These are phyloP conservation scores for Hypercompe scribonia DNA, from an alignment of 2,888 invertebrate species.

Conservation along the genomic window DNA sequence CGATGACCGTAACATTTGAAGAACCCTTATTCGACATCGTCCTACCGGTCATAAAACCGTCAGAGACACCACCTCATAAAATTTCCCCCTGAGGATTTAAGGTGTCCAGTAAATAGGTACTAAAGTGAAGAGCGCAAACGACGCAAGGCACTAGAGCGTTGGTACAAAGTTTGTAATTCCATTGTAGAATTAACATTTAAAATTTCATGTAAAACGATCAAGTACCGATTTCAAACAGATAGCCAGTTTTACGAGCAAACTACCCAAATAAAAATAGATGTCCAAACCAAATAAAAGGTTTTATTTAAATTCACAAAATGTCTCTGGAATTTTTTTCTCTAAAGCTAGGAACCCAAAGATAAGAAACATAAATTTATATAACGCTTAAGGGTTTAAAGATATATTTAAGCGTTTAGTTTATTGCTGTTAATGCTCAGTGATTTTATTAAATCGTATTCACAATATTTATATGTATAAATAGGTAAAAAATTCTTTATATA, in stretches of 20 bases:
- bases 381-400: background rate
- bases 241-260: slow-evolving; percentile 51
- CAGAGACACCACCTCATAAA: slow-evolving; percentile 75
- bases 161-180: slow-evolving; percentile 43
- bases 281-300: slow-evolving; percentile 42
- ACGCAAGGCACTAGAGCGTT: slow-evolving; percentile 27
- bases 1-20: slow-evolving; percentile 67
- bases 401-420: background rate
- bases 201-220: slow-evolving; percentile 46
- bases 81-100: slow-evolving; percentile 65
- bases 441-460: background rate
- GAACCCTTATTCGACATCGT: slow-evolving; percentile 67
- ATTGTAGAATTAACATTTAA: slow-evolving; percentile 34
- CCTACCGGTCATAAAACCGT: slow-evolving; percentile 74
- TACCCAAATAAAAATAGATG: slow-evolving; percentile 57
- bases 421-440: background rate
- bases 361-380: slow-evolving; percentile 37
- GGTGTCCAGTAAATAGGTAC: slow-evolving; percentile 46
- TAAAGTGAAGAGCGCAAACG: slow-evolving; percentile 60
- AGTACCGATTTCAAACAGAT: slow-evolving; percentile 42
- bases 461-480: background rate
- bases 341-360: slow-evolving; percentile 35
- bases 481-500: background rate
- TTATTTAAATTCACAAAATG: slow-evolving; percentile 53
- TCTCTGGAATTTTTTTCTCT: slow-evolving; percentile 37